Percentiles rank a stretch among this genome's conserved stretches.
These are phyloP conservation scores for Stichodactyla mertensii DNA, from an alignment of 64 coral and sea anemone species.

Conservation along the genomic window DNA sequence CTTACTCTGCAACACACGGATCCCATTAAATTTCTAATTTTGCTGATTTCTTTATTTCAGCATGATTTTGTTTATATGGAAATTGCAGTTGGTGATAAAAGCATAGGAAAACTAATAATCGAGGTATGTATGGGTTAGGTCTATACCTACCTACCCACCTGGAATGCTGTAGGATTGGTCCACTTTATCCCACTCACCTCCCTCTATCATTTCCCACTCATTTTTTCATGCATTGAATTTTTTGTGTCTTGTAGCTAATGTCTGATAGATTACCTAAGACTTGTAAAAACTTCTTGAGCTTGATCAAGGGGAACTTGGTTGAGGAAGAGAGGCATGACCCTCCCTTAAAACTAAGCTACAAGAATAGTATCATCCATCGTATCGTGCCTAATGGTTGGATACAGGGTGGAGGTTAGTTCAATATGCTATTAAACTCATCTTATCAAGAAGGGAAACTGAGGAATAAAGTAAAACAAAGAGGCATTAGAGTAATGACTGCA, in stretches of 20 bases:
- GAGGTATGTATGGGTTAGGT: constrained; percentile 42
- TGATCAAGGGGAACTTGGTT: constrained; percentile 51
- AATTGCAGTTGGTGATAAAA: constrained; percentile 51
- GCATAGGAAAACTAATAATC: constrained; percentile 67
- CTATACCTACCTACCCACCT: neutral
- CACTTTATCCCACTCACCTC: too few species aligned
- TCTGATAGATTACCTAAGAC: constrained; percentile 80
- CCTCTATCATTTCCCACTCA: neutral
- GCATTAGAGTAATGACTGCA: too few species aligned
- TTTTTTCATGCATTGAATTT: neutral
- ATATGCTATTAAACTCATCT: neutral
- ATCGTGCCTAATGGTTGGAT: constrained; percentile 98
- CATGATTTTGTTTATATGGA: constrained; percentile 95
- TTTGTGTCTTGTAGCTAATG: constrained; percentile 54
- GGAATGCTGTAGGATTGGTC: neutral
- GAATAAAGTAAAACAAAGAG: too few species aligned
- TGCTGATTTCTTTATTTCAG: constrained; percentile 28
- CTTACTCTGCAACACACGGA: too few species aligned
- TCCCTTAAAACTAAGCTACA: constrained; percentile 74
- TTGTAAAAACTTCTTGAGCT: constrained; percentile 68
- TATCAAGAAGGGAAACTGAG: too few species aligned
- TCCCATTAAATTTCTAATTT: too few species aligned
- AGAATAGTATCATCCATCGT: constrained; percentile 73
- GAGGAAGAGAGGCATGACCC: constrained; percentile 76
- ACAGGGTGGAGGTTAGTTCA: constrained; percentile 80